Base-by-base conservation (phyloP, 1,140 invertebrate species). In the Xylocopa sonorina region DNA sequence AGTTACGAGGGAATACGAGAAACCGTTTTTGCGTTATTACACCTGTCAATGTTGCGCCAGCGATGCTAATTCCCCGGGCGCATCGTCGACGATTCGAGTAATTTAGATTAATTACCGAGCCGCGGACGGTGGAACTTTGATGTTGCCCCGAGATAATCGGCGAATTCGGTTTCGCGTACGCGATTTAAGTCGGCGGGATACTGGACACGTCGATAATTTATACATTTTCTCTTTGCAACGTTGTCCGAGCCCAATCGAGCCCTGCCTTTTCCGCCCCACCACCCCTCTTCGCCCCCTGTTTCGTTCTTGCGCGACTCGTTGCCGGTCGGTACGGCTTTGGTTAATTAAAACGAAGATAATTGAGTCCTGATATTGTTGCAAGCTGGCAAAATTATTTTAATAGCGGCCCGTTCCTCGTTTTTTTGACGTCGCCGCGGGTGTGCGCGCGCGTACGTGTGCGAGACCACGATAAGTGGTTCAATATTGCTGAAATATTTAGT, bases 321-420 rank as follows among this genome's bases (percentile, higher is more conserved):
- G 24, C 38, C 1, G 27, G 21, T 71, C 38, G 38, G 24, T 9
- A 5, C 0, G 41, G 41, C 27, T 43, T 32, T 71, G 53, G 58
- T 43, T 46, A 32, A 58, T 71, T 32, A 71, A 57, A 27, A 21
- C 27, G 5, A 38, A 58, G 38, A 43, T 58, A 57, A 71, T 71
- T 46, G 41, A 58, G 18, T 4, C 21, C 21, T 32, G 46, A 58
- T 29, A 58, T 29, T 57, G 68, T 71, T 71, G 12, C 38, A 32
- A 1, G 21, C 34, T 7, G 27, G 18, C 21, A 10, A 12, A 55
- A 55, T 57, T 66, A 48, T 46, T 66, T 66, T 32, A 66, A 64
- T 46, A 3, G 27, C 24, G 18, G 24, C 4, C n/a, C 34, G 0
- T 7, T 46, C 2, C 5, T 46, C 38, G n/a, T n/a, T 29, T 29